These are phyloP conservation scores for Calliopsis andreniformis DNA, from an alignment of 1,140 invertebrate genomes.

Conservation along the genomic window DNA sequence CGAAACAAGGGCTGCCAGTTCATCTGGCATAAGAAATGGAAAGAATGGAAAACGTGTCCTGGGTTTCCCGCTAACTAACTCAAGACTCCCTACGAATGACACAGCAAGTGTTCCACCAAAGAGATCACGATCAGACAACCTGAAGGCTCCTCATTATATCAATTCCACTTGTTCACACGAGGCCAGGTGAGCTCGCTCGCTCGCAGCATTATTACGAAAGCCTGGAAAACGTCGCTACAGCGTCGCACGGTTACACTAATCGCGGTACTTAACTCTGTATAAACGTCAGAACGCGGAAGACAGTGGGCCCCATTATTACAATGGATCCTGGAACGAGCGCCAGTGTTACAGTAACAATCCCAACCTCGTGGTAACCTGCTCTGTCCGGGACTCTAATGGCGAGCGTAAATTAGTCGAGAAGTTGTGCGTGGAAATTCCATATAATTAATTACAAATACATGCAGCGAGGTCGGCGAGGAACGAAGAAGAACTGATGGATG, in stretches of 20 bases:
- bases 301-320: neutral
- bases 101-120: neutral
- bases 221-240: neutral
- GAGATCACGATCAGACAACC: too few species aligned
- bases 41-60: too few species aligned
- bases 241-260: slow-evolving; percentile 20
- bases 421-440: neutral
- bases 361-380: neutral
- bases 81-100: too few species aligned
- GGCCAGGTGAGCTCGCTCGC: neutral
- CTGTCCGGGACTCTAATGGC: neutral
- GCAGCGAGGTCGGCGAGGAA: too few species aligned
- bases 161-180: neutral
- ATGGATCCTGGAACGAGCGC: slow-evolving; percentile 7
- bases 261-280: neutral
- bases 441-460: too few species aligned
- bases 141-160: neutral
- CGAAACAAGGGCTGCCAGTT: too few species aligned
- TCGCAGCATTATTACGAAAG: slow-evolving; percentile 5
- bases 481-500: neutral
- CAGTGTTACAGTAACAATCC: neutral
- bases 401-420: neutral
- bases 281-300: too few species aligned
- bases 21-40: too few species aligned
- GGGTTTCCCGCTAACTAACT: too few species aligned